Evolutionary conservation across 2,797 vertebrate species (phyloP).

Genomic region (Erpetoichthys calabaricus): DNA sequence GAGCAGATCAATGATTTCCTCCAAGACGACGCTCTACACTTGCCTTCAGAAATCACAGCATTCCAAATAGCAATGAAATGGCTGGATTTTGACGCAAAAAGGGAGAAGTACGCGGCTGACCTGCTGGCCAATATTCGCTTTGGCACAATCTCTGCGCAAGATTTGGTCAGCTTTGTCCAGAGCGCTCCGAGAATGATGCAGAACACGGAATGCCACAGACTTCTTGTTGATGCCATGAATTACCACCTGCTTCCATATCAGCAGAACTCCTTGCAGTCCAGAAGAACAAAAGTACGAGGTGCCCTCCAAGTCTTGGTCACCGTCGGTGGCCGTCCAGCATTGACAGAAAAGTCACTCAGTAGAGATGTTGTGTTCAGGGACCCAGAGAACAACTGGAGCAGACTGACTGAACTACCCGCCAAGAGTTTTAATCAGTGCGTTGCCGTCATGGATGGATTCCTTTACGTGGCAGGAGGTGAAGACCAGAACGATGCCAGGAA

Average conservation of each 20-base stretch:
- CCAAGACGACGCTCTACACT: constrained; percentile 80
- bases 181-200: constrained; percentile 96
- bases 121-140: constrained; percentile 87
- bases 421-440: constrained; percentile 98
- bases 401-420: constrained; percentile 89
- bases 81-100: constrained; percentile 95
- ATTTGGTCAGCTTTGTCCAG: constrained; percentile 90
- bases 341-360: constrained; percentile 95
- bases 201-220: constrained; percentile 88
- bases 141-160: constrained; percentile 92
- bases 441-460: constrained; percentile 88
- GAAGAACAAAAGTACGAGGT: constrained; percentile 91
- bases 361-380: constrained; percentile 92
- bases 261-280: constrained; percentile 93
- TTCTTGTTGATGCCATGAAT: constrained; percentile 97
- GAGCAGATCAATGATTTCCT: constrained; percentile 97
- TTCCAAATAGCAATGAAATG: constrained; percentile 97
- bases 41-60: constrained; percentile 90
- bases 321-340: constrained; percentile 81
- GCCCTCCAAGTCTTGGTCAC: constrained; percentile 83
- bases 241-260: constrained; percentile 93
- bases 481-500: constrained; percentile 98
- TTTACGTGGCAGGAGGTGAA: constrained; percentile 94
- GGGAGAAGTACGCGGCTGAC: constrained; percentile 79
- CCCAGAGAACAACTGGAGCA: constrained; percentile 84